Percentiles rank a stretch among this genome's conserved stretches.
phyloP scores from a whole-genome alignment of 2,888 invertebrate species.

The Drosophila koepferae region DNA sequence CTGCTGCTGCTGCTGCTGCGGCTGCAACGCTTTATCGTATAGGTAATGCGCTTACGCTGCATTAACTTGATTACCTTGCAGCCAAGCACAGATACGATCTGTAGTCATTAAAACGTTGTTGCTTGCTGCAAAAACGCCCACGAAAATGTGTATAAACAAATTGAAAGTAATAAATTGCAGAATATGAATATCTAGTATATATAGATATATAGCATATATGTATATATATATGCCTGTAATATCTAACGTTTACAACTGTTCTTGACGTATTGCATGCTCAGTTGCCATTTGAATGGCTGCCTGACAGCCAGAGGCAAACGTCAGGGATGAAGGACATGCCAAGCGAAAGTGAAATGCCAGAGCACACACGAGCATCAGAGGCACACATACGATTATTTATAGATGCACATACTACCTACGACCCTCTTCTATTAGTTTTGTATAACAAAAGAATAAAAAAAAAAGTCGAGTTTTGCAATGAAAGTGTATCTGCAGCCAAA shows the following conservation, averaged over 20 bases:
- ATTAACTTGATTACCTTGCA: slow-evolving; percentile 15
- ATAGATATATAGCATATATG: slow-evolving; percentile 4
- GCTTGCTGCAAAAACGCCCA: slow-evolving; percentile 27
- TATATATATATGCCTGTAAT: slow-evolving; percentile 21
- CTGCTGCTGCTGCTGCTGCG: background rate
- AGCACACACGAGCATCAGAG: slow-evolving; percentile 12
- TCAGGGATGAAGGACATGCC: slow-evolving; percentile 34
- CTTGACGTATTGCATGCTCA: slow-evolving; percentile 79
- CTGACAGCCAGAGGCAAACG: slow-evolving; percentile 61
- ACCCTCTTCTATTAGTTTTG: background rate
- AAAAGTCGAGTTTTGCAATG: background rate
- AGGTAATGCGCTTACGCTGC: slow-evolving; percentile 21
- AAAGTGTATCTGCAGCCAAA: slow-evolving; percentile 50
- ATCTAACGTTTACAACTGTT: slow-evolving; percentile 66
- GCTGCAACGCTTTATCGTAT: slow-evolving; percentile 9
- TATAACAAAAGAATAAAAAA: background rate
- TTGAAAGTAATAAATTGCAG: slow-evolving; percentile 37
- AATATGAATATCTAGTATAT: background rate
- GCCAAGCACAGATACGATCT: slow-evolving; percentile 26
- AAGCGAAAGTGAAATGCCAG: slow-evolving; percentile 67
- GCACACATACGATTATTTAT: slow-evolving; percentile 17
- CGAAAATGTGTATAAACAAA: slow-evolving; percentile 27
- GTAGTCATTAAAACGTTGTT: slow-evolving; percentile 44
- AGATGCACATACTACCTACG: background rate
- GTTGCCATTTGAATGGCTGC: slow-evolving; percentile 74